Evolutionary conservation across 2,888 invertebrate species (phyloP).

Genomic region (Archips xylosteana): DNA sequence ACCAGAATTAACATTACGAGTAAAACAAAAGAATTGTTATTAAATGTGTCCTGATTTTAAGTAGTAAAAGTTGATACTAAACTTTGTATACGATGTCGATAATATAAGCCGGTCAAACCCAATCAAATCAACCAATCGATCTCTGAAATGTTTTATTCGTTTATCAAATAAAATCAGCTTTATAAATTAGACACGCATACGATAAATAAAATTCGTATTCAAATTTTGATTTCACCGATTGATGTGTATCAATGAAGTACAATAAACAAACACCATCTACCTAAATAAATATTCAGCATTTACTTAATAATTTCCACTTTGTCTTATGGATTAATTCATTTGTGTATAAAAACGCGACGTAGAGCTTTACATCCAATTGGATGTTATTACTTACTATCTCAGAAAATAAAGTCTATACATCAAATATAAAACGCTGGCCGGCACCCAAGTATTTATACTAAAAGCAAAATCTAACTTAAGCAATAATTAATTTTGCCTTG

Average conservation of each 20-base stretch:
- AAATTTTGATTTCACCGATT: neutral
- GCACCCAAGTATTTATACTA: neutral
- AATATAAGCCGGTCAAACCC: no score
- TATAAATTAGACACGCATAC: neutral
- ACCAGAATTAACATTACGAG: no score
- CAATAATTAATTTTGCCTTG: slow-evolving; percentile 16
- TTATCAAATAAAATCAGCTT: neutral
- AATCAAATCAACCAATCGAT: no score
- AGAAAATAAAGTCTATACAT: neutral
- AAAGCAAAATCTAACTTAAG: neutral
- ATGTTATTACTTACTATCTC: neutral
- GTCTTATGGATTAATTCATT: no score
- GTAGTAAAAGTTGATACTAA: no score
- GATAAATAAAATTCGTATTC: neutral
- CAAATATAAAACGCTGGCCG: neutral
- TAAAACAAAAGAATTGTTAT: no score
- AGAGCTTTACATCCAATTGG: no score
- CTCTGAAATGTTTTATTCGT: neutral
- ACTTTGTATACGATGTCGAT: no score
- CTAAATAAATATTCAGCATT: no score
- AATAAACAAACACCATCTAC: neutral
- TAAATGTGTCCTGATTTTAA: no score
- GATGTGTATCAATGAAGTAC: neutral
- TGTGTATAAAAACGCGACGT: neutral
- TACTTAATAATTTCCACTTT: no score